Conservation (phyloP, 2,888 invertebrate genomes). For the Melitaea athalia region DNA sequence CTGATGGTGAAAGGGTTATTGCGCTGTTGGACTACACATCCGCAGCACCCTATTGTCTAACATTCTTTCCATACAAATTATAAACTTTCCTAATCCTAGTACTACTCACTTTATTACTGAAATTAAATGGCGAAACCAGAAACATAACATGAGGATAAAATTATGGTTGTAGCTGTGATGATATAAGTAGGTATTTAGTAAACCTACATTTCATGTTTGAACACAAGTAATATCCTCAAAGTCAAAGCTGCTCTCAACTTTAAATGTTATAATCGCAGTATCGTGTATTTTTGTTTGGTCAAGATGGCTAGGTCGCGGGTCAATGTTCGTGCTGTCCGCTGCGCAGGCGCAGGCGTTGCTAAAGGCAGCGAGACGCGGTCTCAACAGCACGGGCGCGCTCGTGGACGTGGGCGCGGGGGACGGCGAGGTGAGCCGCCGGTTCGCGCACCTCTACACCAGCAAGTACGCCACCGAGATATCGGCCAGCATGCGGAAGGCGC, state of each 20-base stretch:
- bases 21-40: constrained; percentile 70
- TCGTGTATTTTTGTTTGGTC: not conserved
- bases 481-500: constrained; percentile 91
- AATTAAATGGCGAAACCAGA: no score
- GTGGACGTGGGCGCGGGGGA: constrained; percentile 98
- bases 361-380: constrained; percentile 50
- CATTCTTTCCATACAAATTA: constrained; percentile 57
- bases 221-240: not conserved
- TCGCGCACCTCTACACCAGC: constrained; percentile 87
- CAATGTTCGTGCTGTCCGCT: constrained; percentile 97
- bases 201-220: no score
- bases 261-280: not conserved
- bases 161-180: no score
- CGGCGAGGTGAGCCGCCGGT: constrained; percentile 93
- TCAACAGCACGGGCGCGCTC: constrained; percentile 63
- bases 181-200: no score
- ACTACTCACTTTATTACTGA: not conserved
- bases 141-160: no score
- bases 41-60: constrained; percentile 57
- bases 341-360: constrained; percentile 88
- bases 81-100: constrained; percentile 46
- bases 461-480: constrained; percentile 97
- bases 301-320: constrained; percentile 93
- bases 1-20: constrained; percentile 73
- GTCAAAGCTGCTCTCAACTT: not conserved